These are phyloP conservation scores for Vanessa cardui DNA, from an alignment of 2,888 invertebrate species.

Conservation along the genomic window DNA sequence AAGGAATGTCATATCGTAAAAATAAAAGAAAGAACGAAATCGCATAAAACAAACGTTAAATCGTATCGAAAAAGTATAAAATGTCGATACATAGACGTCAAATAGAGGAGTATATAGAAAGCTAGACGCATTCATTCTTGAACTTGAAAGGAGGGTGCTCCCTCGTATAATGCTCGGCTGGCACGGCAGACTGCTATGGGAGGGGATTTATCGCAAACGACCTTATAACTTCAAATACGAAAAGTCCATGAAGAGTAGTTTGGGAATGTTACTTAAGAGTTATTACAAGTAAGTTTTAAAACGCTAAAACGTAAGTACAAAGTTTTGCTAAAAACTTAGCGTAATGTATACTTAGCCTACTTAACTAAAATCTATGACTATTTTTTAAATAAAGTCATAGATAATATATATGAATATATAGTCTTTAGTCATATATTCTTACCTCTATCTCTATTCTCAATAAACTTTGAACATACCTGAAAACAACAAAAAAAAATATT, in stretches of 20 bases:
- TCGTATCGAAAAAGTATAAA: background rate
- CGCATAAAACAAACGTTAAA: background rate
- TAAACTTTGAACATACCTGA: too few species aligned
- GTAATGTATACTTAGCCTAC: too few species aligned
- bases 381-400: too few species aligned
- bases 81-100: background rate
- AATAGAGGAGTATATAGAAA: slow-evolving; percentile 12
- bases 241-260: background rate
- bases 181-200: slow-evolving; percentile 26
- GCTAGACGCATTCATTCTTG: slow-evolving; percentile 32
- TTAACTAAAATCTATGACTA: too few species aligned
- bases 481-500: too few species aligned
- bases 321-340: background rate
- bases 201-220: slow-evolving; percentile 22
- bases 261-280: background rate
- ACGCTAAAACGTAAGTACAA: background rate
- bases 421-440: too few species aligned
- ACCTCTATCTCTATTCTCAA: too few species aligned
- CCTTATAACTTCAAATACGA: background rate
- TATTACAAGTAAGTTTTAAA: slow-evolving; percentile 12
- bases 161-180: background rate
- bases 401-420: too few species aligned
- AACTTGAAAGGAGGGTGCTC: slow-evolving; percentile 21
- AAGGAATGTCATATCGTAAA: background rate
- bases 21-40: background rate